Evolutionary conservation across 2,888 invertebrate species (phyloP).

Genomic region (Chorisops tibialis): DNA sequence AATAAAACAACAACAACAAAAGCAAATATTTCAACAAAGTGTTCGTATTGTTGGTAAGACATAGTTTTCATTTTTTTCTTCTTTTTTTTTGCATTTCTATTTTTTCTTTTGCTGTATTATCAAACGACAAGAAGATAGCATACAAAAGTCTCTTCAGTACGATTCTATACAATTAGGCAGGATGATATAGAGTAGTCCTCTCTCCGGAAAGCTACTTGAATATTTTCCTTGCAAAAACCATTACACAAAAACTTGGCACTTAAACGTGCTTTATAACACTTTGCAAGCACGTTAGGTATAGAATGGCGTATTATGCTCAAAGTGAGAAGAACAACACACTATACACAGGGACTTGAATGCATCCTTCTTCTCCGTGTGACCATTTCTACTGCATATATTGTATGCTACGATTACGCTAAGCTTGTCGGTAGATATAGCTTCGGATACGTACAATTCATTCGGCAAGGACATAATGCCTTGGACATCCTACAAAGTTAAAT

Average conservation of each 20-base stretch:
- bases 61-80: slow-evolving; percentile 10
- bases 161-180: slow-evolving; percentile 22
- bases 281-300: slow-evolving; percentile 17
- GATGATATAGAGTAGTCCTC: slow-evolving; percentile 15
- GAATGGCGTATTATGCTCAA: too few species aligned
- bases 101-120: too few species aligned
- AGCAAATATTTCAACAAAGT: slow-evolving; percentile 20
- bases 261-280: slow-evolving; percentile 27
- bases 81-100: too few species aligned
- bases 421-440: slow-evolving; percentile 5
- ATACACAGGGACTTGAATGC: too few species aligned
- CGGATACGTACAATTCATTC: slow-evolving; percentile 22
- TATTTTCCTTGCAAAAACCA: slow-evolving; percentile 26
- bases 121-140: slow-evolving; percentile 23
- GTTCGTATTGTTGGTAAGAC: slow-evolving; percentile 4
- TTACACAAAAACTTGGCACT: slow-evolving; percentile 27
- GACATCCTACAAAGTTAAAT: slow-evolving; percentile 25
- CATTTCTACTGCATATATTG: too few species aligned
- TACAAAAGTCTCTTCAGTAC: slow-evolving; percentile 23
- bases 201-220: slow-evolving; percentile 22
- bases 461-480: slow-evolving; percentile 25
- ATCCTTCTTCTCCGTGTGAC: too few species aligned
- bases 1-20: too few species aligned
- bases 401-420: background rate
- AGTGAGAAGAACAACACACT: slow-evolving; percentile 7